Conservation (phyloP, 1,140 invertebrate species). For the Drosophila quadrilineata region DNA sequence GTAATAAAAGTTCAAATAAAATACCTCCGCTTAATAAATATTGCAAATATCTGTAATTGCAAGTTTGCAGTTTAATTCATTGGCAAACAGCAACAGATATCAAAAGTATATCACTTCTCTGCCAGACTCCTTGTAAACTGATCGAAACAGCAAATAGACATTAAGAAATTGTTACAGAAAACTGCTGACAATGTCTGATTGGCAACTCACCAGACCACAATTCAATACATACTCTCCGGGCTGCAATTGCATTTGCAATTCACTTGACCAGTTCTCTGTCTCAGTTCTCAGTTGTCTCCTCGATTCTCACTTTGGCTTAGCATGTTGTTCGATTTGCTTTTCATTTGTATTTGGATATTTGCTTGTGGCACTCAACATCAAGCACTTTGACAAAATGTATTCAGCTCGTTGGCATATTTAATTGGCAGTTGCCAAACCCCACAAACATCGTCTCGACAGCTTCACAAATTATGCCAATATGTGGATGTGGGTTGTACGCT, state of each 20-base stretch:
- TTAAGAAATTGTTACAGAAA: constrained; percentile 25
- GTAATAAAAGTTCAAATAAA: no score
- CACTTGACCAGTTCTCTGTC: constrained; percentile 23
- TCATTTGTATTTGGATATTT: constrained; percentile 35
- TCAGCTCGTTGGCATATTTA: constrained; percentile 36
- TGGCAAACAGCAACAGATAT: no score
- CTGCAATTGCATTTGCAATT: constrained; percentile 23
- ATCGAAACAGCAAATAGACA: constrained; percentile 22
- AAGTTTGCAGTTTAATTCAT: no score
- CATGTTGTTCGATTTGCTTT: constrained; percentile 13
- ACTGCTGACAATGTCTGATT: constrained; percentile 44
- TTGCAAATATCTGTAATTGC: no score
- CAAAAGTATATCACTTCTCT: no score
- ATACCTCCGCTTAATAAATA: no score
- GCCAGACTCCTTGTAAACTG: background rate
- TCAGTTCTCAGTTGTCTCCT: constrained; percentile 11
- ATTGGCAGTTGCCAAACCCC: constrained; percentile 12
- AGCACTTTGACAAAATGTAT: constrained; percentile 43
- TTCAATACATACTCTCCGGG: constrained; percentile 37
- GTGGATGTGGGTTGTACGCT: constrained; percentile 40
- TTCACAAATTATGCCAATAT: constrained; percentile 45
- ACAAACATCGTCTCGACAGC: constrained; percentile 1
- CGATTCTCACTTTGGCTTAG: background rate
- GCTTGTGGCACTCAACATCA: constrained; percentile 39
- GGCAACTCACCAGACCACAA: constrained; percentile 28